Evolutionary conservation across 2,888 invertebrate species (phyloP).

Genomic region (Digitonthophagus gazella): DNA sequence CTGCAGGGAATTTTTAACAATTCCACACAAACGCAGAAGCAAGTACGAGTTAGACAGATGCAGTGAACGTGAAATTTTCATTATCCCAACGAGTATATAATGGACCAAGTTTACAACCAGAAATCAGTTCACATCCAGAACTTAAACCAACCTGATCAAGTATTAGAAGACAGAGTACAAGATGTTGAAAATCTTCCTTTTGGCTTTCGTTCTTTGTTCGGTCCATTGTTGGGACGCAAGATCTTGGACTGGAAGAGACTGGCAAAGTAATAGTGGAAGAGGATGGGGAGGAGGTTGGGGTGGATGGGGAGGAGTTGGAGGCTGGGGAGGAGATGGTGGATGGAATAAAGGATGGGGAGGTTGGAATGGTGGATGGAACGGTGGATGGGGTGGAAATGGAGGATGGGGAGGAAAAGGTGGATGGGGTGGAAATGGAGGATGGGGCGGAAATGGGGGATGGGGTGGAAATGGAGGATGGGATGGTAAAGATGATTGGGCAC

Average conservation of each 20-base stretch:
- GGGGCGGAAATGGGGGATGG: background rate
- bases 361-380: background rate
- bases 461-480: background rate
- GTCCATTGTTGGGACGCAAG: constrained; percentile 4
- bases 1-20: background rate
- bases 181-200: constrained; percentile 19
- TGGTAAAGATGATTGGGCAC: constrained; percentile 37
- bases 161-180: constrained; percentile 11
- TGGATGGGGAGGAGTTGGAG: background rate
- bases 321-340: constrained; percentile 1
- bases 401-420: background rate
- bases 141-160: background rate
- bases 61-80: background rate
- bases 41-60: too few relatives aligned
- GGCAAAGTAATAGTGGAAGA: constrained; percentile 3
- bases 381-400: background rate
- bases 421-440: constrained; percentile 8
- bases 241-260: constrained; percentile 8
- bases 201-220: constrained; percentile 3
- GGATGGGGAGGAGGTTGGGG: background rate
- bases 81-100: background rate
- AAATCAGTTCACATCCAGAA: background rate
- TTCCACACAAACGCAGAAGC: background rate
- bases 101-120: background rate
- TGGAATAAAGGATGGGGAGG: background rate